These are phyloP conservation scores for Entomyzon cyanotis DNA, from an alignment of 2,113 vertebrate genomes.

Conservation along the genomic window DNA sequence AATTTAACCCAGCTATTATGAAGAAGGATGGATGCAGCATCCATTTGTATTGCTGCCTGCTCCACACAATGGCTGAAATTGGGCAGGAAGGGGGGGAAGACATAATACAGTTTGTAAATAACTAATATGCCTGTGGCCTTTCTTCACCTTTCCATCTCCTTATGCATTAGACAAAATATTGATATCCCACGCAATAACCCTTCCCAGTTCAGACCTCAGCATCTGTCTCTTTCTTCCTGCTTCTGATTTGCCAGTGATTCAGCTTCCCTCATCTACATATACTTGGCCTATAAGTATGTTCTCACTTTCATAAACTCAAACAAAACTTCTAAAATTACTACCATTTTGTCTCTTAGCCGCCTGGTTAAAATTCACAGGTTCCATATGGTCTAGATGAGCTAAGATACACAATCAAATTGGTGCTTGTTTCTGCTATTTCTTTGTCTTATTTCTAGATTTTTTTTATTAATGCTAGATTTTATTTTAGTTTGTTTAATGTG, in stretches of 20 bases:
- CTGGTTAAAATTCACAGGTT: background rate
- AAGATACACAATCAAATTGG: fast-evolving
- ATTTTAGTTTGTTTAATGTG: background rate
- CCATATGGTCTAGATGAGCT: background rate
- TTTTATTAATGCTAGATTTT: background rate
- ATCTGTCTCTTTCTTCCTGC: background rate
- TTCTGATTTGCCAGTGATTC: background rate
- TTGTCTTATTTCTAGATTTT: background rate
- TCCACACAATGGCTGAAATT: background rate
- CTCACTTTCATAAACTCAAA: background rate
- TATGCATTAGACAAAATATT: background rate
- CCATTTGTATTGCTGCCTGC: background rate
- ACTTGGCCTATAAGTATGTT: background rate
- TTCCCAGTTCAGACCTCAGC: background rate
- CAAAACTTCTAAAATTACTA: background rate
- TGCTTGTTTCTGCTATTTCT: background rate
- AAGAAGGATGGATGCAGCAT: background rate
- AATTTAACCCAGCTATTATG: background rate
- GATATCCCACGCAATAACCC: background rate
- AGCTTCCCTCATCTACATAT: background rate
- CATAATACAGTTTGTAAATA: background rate
- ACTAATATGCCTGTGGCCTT: background rate
- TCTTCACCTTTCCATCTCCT: background rate
- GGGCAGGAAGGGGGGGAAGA: background rate
- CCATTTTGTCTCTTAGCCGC: background rate